Evolutionary conservation across 2,888 invertebrate genomes (phyloP).

Genomic region (Drosophila affinis): DNA sequence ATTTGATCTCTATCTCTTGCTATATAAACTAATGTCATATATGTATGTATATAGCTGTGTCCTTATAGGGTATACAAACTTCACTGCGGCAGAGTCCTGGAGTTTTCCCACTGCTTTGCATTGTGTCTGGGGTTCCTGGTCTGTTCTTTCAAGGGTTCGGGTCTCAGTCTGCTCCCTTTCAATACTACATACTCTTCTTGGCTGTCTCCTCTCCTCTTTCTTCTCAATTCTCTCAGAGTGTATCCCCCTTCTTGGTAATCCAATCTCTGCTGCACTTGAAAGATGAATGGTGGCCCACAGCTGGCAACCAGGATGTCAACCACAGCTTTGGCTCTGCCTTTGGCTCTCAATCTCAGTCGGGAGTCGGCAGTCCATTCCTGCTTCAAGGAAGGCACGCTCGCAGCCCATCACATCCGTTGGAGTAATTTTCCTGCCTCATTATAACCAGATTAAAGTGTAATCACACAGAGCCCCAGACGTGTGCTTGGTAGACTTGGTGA

Average conservation of each 20-base stretch:
- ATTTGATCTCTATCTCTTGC: background rate
- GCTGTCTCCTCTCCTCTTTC: background rate
- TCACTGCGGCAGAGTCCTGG: background rate
- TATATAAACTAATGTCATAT: background rate
- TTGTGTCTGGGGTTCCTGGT: constrained; percentile 26
- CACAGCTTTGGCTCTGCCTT: constrained; percentile 45
- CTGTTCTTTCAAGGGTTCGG: background rate
- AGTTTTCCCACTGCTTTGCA: constrained; percentile 3
- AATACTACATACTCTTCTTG: background rate
- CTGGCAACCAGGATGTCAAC: constrained; percentile 77
- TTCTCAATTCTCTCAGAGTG: background rate
- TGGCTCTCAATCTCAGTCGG: constrained; percentile 3
- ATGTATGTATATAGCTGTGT: background rate
- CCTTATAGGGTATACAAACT: background rate
- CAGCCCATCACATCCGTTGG: constrained; percentile 74
- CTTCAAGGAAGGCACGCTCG: constrained; percentile 56
- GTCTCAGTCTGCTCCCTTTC: background rate
- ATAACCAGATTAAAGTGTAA: constrained; percentile 73
- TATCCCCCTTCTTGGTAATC: constrained; percentile 55
- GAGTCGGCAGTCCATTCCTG: constrained; percentile 23
- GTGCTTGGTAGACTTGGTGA: constrained; percentile 43
- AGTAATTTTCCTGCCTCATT: constrained; percentile 67
- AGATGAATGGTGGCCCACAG: constrained; percentile 51
- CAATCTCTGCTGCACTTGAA: constrained; percentile 64
- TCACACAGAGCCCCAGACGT: constrained; percentile 59